A percentile compares a stretch with the other conserved stretches of the same genome.
Conservation (phyloP, 2,113 vertebrate genomes). For the Myotis lucifugus region DNA sequence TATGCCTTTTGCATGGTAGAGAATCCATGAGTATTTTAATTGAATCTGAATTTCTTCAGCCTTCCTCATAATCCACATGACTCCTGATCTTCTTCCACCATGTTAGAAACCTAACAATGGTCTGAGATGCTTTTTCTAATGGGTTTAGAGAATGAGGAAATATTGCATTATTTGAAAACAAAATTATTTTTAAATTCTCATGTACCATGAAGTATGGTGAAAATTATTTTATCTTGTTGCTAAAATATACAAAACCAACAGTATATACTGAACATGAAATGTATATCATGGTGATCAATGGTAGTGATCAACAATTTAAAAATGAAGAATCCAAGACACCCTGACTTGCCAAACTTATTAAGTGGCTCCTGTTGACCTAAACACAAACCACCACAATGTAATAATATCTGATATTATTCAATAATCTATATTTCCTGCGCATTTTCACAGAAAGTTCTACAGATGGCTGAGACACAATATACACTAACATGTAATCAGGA, state of each 20-base stretch:
- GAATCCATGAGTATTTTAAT: not conserved
- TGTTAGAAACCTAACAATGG: not conserved
- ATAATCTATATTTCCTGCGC: not conserved
- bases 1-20: not conserved
- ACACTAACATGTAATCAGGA: slow-evolving; percentile 1
- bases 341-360: not conserved
- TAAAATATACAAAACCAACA: slow-evolving; percentile 30
- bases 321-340: not conserved
- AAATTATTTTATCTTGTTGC: slow-evolving; percentile 18
- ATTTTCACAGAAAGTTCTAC: slow-evolving; percentile 22
- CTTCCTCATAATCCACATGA: not conserved
- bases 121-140: not conserved
- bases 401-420: not conserved
- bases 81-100: not conserved
- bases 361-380: not conserved
- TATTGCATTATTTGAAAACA: not conserved
- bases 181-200: slow-evolving; percentile 23
- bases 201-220: slow-evolving; percentile 17
- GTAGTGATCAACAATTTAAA: not conserved
- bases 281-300: not conserved
- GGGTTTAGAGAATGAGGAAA: not conserved
- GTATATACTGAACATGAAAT: not conserved
- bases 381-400: not conserved
- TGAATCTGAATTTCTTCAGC: slow-evolving; percentile 8
- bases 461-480: not conserved